These are phyloP conservation scores for Anolis carolinensis DNA, from an alignment of 2,113 vertebrate genomes.

Conservation along the genomic window DNA sequence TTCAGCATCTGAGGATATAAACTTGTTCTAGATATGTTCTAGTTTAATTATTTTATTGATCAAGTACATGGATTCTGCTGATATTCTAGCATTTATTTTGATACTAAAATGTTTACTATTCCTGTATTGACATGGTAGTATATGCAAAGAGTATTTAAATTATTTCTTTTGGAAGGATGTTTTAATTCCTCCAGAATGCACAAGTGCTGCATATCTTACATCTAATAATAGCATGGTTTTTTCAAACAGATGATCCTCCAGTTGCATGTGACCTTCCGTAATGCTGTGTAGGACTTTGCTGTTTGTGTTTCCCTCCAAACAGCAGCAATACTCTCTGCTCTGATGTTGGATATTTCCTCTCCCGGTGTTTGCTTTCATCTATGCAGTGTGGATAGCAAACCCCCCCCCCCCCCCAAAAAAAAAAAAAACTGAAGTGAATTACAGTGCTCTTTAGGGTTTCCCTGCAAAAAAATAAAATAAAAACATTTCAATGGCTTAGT, in stretches of 20 bases:
- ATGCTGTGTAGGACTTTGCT: conserved; percentile 59
- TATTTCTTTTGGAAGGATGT: conserved; percentile 60
- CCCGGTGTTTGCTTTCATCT: conserved; percentile 51
- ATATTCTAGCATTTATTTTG: neutral
- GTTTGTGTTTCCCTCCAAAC: conserved; percentile 62
- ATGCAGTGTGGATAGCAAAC: conserved; percentile 52
- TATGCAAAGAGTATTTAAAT: conserved; percentile 34
- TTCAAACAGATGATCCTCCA: conserved; percentile 64
- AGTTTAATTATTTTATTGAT: neutral
- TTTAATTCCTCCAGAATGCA: conserved; percentile 58
- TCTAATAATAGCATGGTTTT: conserved; percentile 73
- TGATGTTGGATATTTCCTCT: conserved; percentile 56
- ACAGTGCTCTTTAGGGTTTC: conserved; percentile 59
- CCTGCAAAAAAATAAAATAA: conserved; percentile 30
- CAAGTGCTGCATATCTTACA: conserved; percentile 70
- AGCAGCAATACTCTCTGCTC: conserved; percentile 45
- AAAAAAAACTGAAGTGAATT: conserved; percentile 47
- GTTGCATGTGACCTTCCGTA: conserved; percentile 65
- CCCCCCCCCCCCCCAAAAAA: too few relatives aligned
- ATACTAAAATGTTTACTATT: neutral
- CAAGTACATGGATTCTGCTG: neutral
- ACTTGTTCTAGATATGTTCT: neutral
- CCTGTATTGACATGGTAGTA: neutral
- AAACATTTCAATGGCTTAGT: conserved; percentile 47
- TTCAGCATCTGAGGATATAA: neutral